A percentile compares a stretch with the other conserved stretches of the same genome.
Conservation (phyloP, 2,113 vertebrate genomes). For the Microtus ochrogaster region DNA sequence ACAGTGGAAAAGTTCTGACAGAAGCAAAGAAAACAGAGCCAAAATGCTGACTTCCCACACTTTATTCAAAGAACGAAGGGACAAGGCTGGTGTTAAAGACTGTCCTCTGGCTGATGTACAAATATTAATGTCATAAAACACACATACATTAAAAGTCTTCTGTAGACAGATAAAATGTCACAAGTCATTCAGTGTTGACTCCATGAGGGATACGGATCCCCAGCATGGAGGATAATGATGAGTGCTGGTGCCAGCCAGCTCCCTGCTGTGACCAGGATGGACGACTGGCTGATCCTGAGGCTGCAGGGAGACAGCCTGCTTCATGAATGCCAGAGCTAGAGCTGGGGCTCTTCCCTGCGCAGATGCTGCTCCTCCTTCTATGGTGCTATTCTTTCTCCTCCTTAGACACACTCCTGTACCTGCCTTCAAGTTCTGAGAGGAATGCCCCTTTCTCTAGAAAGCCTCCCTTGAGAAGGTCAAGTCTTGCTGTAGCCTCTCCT, state of each 20-base stretch:
- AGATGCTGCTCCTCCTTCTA: background rate
- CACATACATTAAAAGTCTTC: slow-evolving; percentile 58
- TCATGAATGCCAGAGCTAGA: background rate
- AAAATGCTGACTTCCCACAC: background rate
- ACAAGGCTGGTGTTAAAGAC: slow-evolving; percentile 23
- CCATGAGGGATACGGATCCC: slow-evolving; percentile 38
- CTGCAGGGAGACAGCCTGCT: background rate
- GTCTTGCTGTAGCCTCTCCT: background rate
- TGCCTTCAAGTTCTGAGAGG: background rate
- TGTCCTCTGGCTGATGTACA: background rate
- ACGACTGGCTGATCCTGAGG: background rate
- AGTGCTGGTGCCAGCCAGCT: background rate
- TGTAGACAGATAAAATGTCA: slow-evolving; percentile 37
- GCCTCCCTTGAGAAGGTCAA: background rate
- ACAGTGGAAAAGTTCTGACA: background rate
- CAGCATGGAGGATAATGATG: background rate
- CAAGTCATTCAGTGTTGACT: slow-evolving; percentile 42
- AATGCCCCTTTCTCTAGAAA: background rate
- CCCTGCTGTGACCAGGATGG: background rate
- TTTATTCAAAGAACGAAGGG: background rate
- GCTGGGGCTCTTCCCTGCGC: no score
- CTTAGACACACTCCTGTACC: no score
- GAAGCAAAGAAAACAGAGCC: fast-evolving
- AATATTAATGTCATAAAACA: slow-evolving; percentile 45
- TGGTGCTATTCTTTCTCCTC: background rate